Percentiles rank a stretch among this genome's conserved stretches.
Evolutionary conservation across 2,888 invertebrate species (phyloP).

Genomic region (Beris chalybata): DNA sequence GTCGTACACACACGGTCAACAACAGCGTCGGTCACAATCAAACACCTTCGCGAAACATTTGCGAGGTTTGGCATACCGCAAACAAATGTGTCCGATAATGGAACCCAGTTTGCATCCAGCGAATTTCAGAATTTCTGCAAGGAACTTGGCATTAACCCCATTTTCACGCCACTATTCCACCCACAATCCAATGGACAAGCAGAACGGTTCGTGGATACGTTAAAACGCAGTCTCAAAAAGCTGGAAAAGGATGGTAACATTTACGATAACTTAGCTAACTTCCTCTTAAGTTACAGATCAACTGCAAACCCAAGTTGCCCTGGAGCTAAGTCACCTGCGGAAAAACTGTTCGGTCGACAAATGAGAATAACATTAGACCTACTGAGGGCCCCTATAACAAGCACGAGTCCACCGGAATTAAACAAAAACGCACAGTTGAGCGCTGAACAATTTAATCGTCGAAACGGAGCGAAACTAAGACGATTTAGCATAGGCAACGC

Average conservation of each 20-base stretch:
- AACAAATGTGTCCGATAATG: no score
- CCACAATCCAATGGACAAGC: background rate
- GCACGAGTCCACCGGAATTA: background rate
- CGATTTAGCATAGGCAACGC: constrained; percentile 23
- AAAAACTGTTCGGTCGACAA: constrained; percentile 19
- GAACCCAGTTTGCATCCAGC: background rate
- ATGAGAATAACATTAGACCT: constrained; percentile 22
- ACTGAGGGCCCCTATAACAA: background rate
- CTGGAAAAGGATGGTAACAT: background rate
- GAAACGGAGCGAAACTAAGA: constrained; percentile 19
- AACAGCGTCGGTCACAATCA: no score
- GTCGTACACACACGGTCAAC: constrained; percentile 42
- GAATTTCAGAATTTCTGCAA: constrained; percentile 6
- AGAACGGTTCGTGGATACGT: constrained; percentile 33
- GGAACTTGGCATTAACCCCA: constrained; percentile 39
- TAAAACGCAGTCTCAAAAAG: constrained; percentile 36
- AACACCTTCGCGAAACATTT: no score
- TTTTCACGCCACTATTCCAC: background rate
- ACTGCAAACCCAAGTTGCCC: background rate
- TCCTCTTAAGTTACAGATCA: background rate
- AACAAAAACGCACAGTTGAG: background rate
- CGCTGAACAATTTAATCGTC: constrained; percentile 15
- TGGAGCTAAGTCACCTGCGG: constrained; percentile 27
- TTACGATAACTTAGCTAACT: background rate
- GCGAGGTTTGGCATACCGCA: no score